Percentiles rank a stretch among this genome's conserved stretches.
Evolutionary conservation across 2,888 invertebrate genomes (phyloP).

Genomic region (Campaea margaritaria): DNA sequence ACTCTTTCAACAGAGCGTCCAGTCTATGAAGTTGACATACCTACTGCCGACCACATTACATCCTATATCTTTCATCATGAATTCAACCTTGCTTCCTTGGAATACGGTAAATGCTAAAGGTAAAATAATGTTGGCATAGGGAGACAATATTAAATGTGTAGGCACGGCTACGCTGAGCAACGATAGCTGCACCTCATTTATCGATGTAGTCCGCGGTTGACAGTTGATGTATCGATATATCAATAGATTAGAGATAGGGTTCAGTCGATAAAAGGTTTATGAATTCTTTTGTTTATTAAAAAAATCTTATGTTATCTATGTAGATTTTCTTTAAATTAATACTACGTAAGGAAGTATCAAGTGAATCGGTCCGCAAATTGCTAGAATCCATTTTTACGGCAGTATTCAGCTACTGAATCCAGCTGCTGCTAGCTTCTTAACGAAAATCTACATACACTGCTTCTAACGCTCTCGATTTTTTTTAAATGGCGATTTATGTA

Average conservation of each 20-base stretch:
- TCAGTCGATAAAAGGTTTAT: slow-evolving; percentile 14
- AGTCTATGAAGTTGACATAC: slow-evolving; percentile 36
- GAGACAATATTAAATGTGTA: slow-evolving; percentile 43
- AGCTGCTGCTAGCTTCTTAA: too few species aligned
- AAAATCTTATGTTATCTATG: not conserved
- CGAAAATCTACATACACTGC: too few species aligned
- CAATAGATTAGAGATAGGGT: slow-evolving; percentile 27
- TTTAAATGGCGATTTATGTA: too few species aligned
- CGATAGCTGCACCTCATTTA: slow-evolving; percentile 57
- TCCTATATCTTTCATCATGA: not conserved
- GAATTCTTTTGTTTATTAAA: not conserved
- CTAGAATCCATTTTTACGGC: too few species aligned
- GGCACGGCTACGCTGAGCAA: slow-evolving; percentile 61
- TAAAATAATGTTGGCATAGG: slow-evolving; percentile 4
- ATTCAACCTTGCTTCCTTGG: not conserved
- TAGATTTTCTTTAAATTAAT: too few species aligned
- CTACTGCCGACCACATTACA: slow-evolving; percentile 1
- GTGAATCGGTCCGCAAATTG: too few species aligned
- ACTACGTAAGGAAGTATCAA: too few species aligned
- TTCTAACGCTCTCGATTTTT: too few species aligned
- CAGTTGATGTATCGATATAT: slow-evolving; percentile 37
- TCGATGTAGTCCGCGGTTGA: slow-evolving; percentile 57
- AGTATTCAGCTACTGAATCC: too few species aligned
- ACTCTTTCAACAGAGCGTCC: slow-evolving; percentile 15
- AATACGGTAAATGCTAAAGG: not conserved